Conservation (phyloP, 64 coral and sea anemone genomes). For the Pachyseris speciosa region DNA sequence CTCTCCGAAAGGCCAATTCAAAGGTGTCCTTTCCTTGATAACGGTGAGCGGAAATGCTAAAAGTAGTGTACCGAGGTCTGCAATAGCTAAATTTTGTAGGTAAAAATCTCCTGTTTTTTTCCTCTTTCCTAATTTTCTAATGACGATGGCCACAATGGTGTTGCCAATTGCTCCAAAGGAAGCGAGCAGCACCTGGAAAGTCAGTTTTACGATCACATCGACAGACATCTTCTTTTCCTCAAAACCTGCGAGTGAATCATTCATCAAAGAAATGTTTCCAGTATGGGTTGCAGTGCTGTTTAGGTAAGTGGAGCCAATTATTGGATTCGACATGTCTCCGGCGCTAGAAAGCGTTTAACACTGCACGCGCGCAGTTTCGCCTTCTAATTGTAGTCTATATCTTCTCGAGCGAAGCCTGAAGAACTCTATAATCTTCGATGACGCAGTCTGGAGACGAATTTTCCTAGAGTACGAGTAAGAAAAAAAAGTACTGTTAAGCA, state of each 20-base stretch:
- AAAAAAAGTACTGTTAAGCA: no score
- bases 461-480: no score
- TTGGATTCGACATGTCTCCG: not conserved
- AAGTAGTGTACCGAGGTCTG: slow-evolving; percentile 65
- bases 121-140: slow-evolving; percentile 4
- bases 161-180: slow-evolving; percentile 60
- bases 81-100: slow-evolving; percentile 65
- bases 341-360: no score
- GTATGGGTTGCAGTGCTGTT: no score
- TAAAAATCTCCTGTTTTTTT: slow-evolving; percentile 47
- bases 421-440: no score
- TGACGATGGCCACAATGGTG: slow-evolving; percentile 33
- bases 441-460: no score
- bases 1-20: slow-evolving; percentile 67
- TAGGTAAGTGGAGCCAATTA: no score
- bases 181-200: not conserved
- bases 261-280: not conserved
- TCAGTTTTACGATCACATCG: not conserved
- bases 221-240: no score
- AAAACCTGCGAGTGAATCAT: not conserved
- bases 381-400: no score
- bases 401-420: no score
- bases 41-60: slow-evolving; percentile 56
- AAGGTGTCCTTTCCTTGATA: slow-evolving; percentile 48
- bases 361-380: no score